These are phyloP conservation scores for Ispidina lecontei DNA, from an alignment of 2,797 vertebrate genomes.

Conservation along the genomic window DNA sequence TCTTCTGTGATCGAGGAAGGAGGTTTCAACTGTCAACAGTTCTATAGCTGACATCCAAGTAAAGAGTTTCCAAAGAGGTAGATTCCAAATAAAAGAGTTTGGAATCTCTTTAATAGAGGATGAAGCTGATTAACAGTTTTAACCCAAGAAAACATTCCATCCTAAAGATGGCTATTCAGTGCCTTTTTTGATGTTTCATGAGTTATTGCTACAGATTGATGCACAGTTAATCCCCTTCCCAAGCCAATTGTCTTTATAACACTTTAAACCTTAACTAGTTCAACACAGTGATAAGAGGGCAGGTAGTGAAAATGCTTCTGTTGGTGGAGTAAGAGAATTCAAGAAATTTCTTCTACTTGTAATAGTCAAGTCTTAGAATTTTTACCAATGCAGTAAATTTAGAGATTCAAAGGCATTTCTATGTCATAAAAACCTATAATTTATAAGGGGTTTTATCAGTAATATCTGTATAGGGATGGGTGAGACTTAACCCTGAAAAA, in stretches of 20 bases:
- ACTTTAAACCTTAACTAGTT: slow-evolving; percentile 24
- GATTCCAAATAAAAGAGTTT: too few species aligned
- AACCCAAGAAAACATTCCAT: background rate
- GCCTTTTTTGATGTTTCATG: background rate
- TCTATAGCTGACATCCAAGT: background rate
- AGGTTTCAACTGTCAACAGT: background rate
- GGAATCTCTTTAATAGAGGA: background rate
- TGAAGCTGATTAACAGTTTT: background rate
- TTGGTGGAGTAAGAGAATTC: background rate
- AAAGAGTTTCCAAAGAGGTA: too few species aligned
- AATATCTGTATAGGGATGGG: background rate
- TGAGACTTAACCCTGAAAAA: background rate
- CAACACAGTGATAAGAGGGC: background rate
- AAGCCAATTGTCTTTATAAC: background rate
- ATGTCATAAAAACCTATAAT: background rate
- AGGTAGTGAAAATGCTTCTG: slow-evolving; percentile 1
- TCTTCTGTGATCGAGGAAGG: background rate
- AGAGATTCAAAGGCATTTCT: background rate
- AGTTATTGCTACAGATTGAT: background rate
- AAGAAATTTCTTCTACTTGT: background rate
- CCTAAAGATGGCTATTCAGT: background rate
- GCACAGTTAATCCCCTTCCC: background rate
- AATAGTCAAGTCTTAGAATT: background rate
- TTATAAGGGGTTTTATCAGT: background rate
- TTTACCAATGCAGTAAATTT: background rate